Conservation (phyloP, 2,888 invertebrate species). For the Ptilodon capucinus region DNA sequence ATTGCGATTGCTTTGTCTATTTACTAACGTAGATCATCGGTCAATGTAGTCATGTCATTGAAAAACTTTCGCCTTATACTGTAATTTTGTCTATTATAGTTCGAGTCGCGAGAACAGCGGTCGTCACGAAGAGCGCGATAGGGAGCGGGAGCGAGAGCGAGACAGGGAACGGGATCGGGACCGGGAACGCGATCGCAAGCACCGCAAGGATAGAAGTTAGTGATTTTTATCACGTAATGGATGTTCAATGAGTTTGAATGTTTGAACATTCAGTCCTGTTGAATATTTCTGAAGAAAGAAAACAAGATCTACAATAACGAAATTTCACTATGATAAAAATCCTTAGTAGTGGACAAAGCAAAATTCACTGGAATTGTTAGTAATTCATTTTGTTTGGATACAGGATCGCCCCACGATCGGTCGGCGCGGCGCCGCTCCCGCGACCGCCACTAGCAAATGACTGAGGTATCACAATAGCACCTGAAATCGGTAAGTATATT, state of each 20-base stretch:
- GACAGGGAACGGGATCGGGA: slow-evolving; percentile 54
- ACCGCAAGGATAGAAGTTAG: slow-evolving; percentile 71
- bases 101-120: slow-evolving; percentile 45
- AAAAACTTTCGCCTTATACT: too few species aligned
- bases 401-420: slow-evolving; percentile 71
- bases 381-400: slow-evolving; percentile 1
- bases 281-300: too few species aligned
- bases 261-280: too few species aligned
- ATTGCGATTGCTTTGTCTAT: too few species aligned
- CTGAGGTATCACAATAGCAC: slow-evolving; percentile 82
- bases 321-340: too few species aligned
- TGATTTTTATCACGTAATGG: too few species aligned
- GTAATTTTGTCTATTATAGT: slow-evolving; percentile 15
- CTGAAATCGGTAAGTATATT: slow-evolving; percentile 74
- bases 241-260: too few species aligned
- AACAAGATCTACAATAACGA: too few species aligned
- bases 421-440: slow-evolving; percentile 70
- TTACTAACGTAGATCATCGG: too few species aligned
- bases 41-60: too few species aligned
- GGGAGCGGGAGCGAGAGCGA: slow-evolving; percentile 46
- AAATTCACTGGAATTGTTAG: too few species aligned
- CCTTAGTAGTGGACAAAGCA: too few species aligned
- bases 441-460: slow-evolving; percentile 72
- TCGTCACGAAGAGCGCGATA: slow-evolving; percentile 39
- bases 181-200: slow-evolving; percentile 66